These are phyloP conservation scores for Melieria picta DNA, from an alignment of 2,888 invertebrate genomes.

Conservation along the genomic window DNA sequence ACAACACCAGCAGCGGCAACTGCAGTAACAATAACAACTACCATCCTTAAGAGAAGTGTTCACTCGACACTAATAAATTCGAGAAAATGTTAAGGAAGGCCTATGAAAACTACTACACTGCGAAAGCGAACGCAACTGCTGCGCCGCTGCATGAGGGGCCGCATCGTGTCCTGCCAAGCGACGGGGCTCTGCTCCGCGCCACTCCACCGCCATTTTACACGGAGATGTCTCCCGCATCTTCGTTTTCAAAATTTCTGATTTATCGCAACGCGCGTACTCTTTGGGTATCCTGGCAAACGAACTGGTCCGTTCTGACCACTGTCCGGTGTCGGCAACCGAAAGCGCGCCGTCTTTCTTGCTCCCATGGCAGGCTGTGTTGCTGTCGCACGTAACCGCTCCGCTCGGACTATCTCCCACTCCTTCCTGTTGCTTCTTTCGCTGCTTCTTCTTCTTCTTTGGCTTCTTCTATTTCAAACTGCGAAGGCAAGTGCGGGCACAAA, in stretches of 20 bases:
- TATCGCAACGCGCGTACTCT: slow-evolving; percentile 33
- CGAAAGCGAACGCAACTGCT: slow-evolving; percentile 21
- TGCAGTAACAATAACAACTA: slow-evolving; percentile 28
- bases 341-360: slow-evolving; percentile 31
- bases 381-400: background rate
- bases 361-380: slow-evolving; percentile 5
- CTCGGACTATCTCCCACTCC: background rate
- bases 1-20: slow-evolving; percentile 34
- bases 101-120: slow-evolving; percentile 34
- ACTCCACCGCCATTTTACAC: background rate
- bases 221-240: slow-evolving; percentile 34
- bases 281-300: slow-evolving; percentile 23
- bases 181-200: too few species aligned
- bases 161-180: background rate
- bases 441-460: too few species aligned
- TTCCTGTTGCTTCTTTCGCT: background rate
- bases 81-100: slow-evolving; percentile 39
- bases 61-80: slow-evolving; percentile 43
- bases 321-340: slow-evolving; percentile 8
- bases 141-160: slow-evolving; percentile 4
- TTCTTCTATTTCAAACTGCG: too few species aligned
- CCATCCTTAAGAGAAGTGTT: slow-evolving; percentile 36
- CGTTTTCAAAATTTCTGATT: slow-evolving; percentile 43
- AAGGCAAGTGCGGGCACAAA: background rate
- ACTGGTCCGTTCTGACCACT: slow-evolving; percentile 1